phyloP scores from a whole-genome alignment of 2,888 invertebrate species.

The Metallyticus violacea region DNA sequence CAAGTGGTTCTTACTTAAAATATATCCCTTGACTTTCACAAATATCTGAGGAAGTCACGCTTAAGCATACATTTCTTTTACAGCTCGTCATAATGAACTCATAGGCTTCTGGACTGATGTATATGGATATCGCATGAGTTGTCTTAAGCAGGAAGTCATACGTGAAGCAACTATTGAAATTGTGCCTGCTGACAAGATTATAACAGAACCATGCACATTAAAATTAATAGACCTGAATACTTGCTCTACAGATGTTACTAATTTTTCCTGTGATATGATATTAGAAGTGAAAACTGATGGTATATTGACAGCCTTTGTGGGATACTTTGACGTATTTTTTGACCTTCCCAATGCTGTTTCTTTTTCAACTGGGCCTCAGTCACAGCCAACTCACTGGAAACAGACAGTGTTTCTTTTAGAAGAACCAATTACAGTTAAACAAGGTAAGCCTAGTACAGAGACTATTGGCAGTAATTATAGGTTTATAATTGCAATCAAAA shows the following conservation, averaged over 20 bases:
- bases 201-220: constrained; percentile 64
- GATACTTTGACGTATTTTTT: constrained; percentile 90
- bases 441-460: constrained; percentile 55
- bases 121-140: constrained; percentile 91
- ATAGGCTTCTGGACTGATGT: constrained; percentile 91
- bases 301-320: constrained; percentile 74
- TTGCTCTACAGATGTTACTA: constrained; percentile 67
- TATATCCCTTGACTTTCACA: too few relatives aligned
- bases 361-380: constrained; percentile 77
- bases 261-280: constrained; percentile 69
- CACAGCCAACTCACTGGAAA: constrained; percentile 86
- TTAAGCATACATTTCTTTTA: constrained; percentile 39
- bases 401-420: constrained; percentile 87
- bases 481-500: too few relatives aligned
- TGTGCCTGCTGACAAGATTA: constrained; percentile 60
- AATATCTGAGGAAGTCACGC: too few relatives aligned
- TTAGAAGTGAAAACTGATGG: constrained; percentile 64
- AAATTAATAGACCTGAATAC: constrained; percentile 73
- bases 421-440: constrained; percentile 65
- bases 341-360: constrained; percentile 63
- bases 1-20: too few relatives aligned
- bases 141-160: constrained; percentile 80
- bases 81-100: constrained; percentile 65
- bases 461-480: too few relatives aligned
- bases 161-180: constrained; percentile 71